Base-by-base conservation (phyloP, 2,888 invertebrate species). In the Agrochola litura region DNA sequence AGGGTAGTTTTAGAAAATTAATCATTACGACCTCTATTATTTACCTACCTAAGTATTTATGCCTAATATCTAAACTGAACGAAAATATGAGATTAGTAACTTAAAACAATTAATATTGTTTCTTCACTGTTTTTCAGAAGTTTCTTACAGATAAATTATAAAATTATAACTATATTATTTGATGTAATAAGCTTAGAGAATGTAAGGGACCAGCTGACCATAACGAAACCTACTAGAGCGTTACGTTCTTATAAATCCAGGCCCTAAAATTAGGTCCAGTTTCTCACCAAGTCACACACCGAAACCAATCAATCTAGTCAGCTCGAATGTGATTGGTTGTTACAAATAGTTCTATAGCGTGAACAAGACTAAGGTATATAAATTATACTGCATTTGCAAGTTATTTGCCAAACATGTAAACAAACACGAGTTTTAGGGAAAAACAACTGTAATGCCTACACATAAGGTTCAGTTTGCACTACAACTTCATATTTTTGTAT, bases 251-350 rank as follows among this genome's bases (percentile, higher is more conserved):
- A 82, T 82, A 30, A 63, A 75, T 75, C 25, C 8, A 30, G 41
- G 14, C 19, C 37, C 6, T 54, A 22, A 37, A 25, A 25, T 63
- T 5, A 6, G 60, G 30, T 54, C 46, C 41, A 76, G 14, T 75
- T 75, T 82, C 49, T 63, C 54, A 49, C 14, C 30, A 19, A 82
- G 76, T 82, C 63, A 63, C 82, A 61, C 19, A 63, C 54, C 22
- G 25, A 56, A 82, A 19, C 54, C 61, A 46, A 82, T 77, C 54
- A 49, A 61, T 82, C 61, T 25, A 6, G 25, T 46, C 60, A 22
- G 76, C 43, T 54, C 10, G 16, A 82, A 61, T 75, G 77, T 54
- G 61, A 75, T 82, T 77, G 54, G 76, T 82, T 76, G 63, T 56
- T 49, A 75, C 46, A 82, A 61, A 82, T 46, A 54, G 37, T 25